A percentile compares a stretch with the other conserved stretches of the same genome.
These are phyloP conservation scores for Acrocyrtus sp. DNA, from an alignment of 2,888 invertebrate species.

Conservation along the genomic window DNA sequence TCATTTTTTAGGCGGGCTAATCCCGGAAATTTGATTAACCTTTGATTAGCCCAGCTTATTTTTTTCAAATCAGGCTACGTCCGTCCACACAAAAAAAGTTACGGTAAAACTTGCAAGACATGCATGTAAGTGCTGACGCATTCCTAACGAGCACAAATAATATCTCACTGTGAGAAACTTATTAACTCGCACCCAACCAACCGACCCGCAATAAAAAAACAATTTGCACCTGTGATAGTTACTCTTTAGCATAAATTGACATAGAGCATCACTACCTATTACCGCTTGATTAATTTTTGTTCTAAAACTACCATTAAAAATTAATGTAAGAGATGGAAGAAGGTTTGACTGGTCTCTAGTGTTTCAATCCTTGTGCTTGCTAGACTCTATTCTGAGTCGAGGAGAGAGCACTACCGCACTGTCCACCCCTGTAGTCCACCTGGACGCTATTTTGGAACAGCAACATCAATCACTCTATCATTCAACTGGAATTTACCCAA, in stretches of 20 bases:
- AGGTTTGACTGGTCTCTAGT: slow-evolving; percentile 48
- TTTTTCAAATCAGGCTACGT: too few species aligned
- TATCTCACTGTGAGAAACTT: too few species aligned
- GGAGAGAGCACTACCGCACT: slow-evolving; percentile 64
- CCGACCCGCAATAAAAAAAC: slow-evolving; percentile 18
- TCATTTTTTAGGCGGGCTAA: too few species aligned
- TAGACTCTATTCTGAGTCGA: slow-evolving; percentile 63
- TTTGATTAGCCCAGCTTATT: too few species aligned
- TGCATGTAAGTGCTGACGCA: too few species aligned
- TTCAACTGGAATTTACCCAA: slow-evolving; percentile 61
- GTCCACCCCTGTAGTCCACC: slow-evolving; percentile 63
- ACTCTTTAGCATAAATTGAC: background rate
- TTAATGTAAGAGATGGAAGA: slow-evolving; percentile 19
- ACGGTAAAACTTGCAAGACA: too few species aligned
- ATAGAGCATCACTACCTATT: background rate
- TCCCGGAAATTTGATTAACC: too few species aligned
- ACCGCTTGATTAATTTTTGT: background rate
- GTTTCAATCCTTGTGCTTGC: slow-evolving; percentile 50
- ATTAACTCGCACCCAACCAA: too few species aligned
- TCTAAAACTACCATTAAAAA: too few species aligned
- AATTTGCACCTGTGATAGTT: slow-evolving; percentile 31
- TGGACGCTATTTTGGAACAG: slow-evolving; percentile 62
- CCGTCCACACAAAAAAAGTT: too few species aligned
- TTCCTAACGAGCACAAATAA: too few species aligned
- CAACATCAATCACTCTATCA: slow-evolving; percentile 62